Percentiles rank a stretch among this genome's conserved stretches.
These are phyloP conservation scores for Serripes groenlandicus DNA, from an alignment of 2,888 invertebrate genomes.

Conservation along the genomic window DNA sequence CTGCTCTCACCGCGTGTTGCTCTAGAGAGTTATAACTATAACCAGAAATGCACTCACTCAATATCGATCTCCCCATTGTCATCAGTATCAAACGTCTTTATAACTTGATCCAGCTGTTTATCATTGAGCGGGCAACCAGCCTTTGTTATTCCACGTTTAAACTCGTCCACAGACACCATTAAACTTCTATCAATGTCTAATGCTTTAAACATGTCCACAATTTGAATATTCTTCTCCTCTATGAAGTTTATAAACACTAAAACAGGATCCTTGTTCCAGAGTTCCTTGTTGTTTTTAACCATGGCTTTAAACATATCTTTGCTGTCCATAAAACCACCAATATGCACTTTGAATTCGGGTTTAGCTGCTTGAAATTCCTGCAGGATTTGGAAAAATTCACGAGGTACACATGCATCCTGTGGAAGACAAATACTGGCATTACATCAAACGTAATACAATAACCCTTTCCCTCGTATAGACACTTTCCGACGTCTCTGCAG, in stretches of 20 bases:
- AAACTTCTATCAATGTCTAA: conserved; percentile 78
- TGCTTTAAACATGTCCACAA: conserved; percentile 76
- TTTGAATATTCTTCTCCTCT: conserved; percentile 68
- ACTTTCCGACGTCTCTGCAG: too few species aligned
- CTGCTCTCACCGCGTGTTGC: too few species aligned
- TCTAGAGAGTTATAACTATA: too few species aligned
- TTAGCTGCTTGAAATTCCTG: conserved; percentile 56
- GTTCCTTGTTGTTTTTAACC: conserved; percentile 48
- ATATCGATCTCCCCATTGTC: conserved; percentile 75
- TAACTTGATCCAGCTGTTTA: conserved; percentile 69
- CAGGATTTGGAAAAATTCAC: conserved; percentile 63
- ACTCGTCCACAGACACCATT: conserved; percentile 71
- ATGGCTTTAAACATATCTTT: conserved; percentile 58
- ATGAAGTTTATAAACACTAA: conserved; percentile 74
- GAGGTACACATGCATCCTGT: conserved; percentile 75
- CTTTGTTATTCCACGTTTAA: conserved; percentile 67
- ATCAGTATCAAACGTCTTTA: conserved; percentile 70
- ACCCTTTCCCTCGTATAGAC: too few species aligned
- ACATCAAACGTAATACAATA: too few species aligned
- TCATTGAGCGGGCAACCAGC: conserved; percentile 73
- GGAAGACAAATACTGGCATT: too few species aligned
- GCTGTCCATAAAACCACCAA: conserved; percentile 70
- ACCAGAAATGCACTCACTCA: conserved; percentile 69
- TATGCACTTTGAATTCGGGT: conserved; percentile 71
- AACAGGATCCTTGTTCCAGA: conserved; percentile 74